Percentiles rank a stretch among this genome's conserved stretches.
Conservation (phyloP, 2,888 invertebrate species). For the Pyralis farinalis region DNA sequence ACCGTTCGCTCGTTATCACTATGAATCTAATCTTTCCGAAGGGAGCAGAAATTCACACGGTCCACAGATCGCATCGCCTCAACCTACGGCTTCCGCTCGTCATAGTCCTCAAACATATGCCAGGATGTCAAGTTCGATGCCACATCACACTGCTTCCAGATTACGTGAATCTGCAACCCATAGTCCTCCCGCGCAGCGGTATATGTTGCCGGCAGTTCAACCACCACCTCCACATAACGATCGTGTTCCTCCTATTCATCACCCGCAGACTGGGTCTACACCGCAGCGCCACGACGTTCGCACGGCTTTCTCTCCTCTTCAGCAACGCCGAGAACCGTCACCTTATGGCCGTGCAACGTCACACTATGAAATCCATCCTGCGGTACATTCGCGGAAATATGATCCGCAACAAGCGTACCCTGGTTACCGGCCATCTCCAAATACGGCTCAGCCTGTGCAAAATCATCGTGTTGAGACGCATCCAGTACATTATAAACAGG, state of each 20-base stretch:
- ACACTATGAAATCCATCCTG: slow-evolving; percentile 60
- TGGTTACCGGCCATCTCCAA: slow-evolving; percentile 57
- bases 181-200: slow-evolving; percentile 58
- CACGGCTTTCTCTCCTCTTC: slow-evolving; percentile 46
- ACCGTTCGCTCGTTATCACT: slow-evolving; percentile 56
- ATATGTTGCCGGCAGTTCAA: slow-evolving; percentile 45
- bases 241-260: slow-evolving; percentile 72
- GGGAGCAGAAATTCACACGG: slow-evolving; percentile 50
- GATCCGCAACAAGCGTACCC: slow-evolving; percentile 70
- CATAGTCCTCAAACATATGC: slow-evolving; percentile 67
- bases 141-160: slow-evolving; percentile 55
- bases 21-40: slow-evolving; percentile 51
- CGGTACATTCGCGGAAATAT: slow-evolving; percentile 60
- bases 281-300: slow-evolving; percentile 55
- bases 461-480: slow-evolving; percentile 59
- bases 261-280: slow-evolving; percentile 50
- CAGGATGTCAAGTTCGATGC: slow-evolving; percentile 56
- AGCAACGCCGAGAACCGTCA: slow-evolving; percentile 58
- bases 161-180: slow-evolving; percentile 54
- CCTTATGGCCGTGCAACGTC: slow-evolving; percentile 47
- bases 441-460: slow-evolving; percentile 47
- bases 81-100: slow-evolving; percentile 54
- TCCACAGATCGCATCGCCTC: slow-evolving; percentile 50
- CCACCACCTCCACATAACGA: slow-evolving; percentile 69
- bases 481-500: slow-evolving; percentile 55